phyloP scores from a whole-genome alignment of 2,888 invertebrate species.

The Macaria notata region DNA sequence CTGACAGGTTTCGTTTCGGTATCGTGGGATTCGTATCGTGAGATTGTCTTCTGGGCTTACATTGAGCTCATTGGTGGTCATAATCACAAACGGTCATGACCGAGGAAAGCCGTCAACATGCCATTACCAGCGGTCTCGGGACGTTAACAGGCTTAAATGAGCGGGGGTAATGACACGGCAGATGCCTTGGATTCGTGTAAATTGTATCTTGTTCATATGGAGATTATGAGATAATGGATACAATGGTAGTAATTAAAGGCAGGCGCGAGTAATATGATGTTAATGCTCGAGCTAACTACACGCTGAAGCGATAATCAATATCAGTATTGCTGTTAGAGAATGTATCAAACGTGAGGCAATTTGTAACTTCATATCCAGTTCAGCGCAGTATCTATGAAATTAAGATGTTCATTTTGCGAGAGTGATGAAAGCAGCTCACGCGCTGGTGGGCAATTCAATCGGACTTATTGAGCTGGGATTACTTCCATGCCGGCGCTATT shows the following conservation, averaged over 20 bases:
- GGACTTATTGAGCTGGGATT: conserved; percentile 40
- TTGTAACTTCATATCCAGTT: conserved; percentile 16
- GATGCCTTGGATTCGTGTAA: conserved; percentile 71
- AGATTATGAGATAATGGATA: conserved; percentile 46
- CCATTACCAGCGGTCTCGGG: conserved; percentile 65
- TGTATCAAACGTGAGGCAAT: conserved; percentile 20
- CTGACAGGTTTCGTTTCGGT: conserved; percentile 3
- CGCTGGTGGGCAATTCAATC: conserved; percentile 34
- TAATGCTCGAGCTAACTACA: conserved; percentile 16
- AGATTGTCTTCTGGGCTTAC: conserved; percentile 40
- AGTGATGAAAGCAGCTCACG: conserved; percentile 45
- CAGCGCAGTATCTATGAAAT: conserved; percentile 26
- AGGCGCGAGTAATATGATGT: conserved; percentile 18
- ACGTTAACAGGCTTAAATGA: conserved; percentile 76
- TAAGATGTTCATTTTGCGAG: conserved; percentile 40
- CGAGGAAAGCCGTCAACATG: conserved; percentile 62
- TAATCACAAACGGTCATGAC: conserved; percentile 65
- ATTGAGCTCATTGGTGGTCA: conserved; percentile 47
- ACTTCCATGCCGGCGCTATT: conserved; percentile 30
- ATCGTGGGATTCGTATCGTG: conserved; percentile 17
- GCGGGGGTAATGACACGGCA: conserved; percentile 76
- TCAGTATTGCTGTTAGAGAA: conserved; percentile 16
- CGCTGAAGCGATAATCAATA: conserved; percentile 25
- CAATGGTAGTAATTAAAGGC: conserved; percentile 31
- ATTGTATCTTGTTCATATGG: conserved; percentile 52